phyloP scores from a whole-genome alignment of 2,797 vertebrate genomes.

The Glossophaga mutica region DNA sequence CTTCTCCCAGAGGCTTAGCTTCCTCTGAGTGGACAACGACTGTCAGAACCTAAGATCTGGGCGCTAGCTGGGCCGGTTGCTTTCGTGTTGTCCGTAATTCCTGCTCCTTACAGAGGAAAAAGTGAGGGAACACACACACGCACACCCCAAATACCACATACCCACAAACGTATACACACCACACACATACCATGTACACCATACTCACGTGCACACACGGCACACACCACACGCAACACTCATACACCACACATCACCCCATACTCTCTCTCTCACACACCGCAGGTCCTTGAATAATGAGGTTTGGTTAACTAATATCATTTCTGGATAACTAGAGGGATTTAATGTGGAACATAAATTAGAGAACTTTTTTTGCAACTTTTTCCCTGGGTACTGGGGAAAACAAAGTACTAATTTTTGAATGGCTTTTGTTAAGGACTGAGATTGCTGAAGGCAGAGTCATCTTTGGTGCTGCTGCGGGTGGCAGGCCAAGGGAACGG shows the following conservation, averaged over 20 bases:
- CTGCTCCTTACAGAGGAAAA: not conserved
- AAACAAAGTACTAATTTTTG: not conserved
- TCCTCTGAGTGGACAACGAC: not conserved
- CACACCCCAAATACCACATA: not conserved
- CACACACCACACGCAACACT: not conserved
- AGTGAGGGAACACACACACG: not conserved
- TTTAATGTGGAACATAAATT: not conserved
- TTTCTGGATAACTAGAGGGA: not conserved
- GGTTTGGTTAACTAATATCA: not conserved
- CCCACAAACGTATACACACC: not conserved
- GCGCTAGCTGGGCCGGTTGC: not conserved
- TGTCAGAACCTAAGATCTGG: not conserved
- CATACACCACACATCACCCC: not conserved
- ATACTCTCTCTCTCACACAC: too few relatives aligned
- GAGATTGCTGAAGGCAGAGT: not conserved
- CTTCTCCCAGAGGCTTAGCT: not conserved
- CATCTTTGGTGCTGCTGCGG: not conserved
- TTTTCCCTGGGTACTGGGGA: too few relatives aligned
- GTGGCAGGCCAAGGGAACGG: rapidly evolving
- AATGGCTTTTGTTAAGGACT: not conserved
- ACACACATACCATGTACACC: not conserved
- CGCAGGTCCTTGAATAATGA: not conserved
- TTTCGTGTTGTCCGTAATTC: not conserved
- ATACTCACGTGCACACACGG: not conserved
- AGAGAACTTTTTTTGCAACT: not conserved